Conservation (phyloP, 2,113 vertebrate species). For the Recurvirostra avosetta region DNA sequence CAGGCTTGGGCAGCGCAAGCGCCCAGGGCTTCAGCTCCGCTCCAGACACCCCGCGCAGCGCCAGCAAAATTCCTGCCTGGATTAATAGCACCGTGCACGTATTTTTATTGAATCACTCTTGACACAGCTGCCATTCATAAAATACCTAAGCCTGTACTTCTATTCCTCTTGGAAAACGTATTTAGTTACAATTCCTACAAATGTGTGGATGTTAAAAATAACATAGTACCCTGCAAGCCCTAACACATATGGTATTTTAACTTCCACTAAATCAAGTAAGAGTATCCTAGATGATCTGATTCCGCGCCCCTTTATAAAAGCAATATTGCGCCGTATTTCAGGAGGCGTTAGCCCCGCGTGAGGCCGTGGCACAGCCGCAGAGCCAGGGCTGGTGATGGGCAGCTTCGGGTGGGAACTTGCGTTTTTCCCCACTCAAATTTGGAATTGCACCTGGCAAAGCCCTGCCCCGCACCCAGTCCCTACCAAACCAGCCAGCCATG, state of each 20-base stretch:
- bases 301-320: neutral
- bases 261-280: neutral
- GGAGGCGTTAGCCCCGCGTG: no score
- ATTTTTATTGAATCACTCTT: neutral
- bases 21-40: neutral
- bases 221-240: neutral
- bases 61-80: neutral
- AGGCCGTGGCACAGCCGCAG: neutral
- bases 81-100: rapidly evolving
- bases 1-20: neutral
- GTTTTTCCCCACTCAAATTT: neutral
- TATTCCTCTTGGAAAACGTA: neutral
- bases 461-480: neutral
- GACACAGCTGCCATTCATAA: neutral
- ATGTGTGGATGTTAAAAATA: neutral
- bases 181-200: neutral
- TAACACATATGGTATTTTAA: neutral
- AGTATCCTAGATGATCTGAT: neutral
- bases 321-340: rapidly evolving
- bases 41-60: neutral
- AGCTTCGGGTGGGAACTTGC: neutral
- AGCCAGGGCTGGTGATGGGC: neutral
- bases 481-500: rapidly evolving
- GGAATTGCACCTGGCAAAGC: neutral
- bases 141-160: neutral